A percentile compares a stretch with the other conserved stretches of the same genome.
Conservation (phyloP, 2,113 vertebrate species). For the Barnardius zonarius region DNA sequence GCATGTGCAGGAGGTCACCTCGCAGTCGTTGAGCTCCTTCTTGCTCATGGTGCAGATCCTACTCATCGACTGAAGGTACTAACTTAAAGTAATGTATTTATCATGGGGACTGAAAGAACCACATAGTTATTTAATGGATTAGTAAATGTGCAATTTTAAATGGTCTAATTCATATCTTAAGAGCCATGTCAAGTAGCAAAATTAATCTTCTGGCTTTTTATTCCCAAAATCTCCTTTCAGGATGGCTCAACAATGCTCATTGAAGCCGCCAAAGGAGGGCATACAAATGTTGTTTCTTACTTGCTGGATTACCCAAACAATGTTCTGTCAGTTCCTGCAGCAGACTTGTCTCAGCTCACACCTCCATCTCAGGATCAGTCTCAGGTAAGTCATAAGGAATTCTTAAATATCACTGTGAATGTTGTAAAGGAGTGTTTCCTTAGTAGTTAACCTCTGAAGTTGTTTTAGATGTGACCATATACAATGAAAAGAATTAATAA, state of each 20-base stretch:
- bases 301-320: conserved; percentile 99
- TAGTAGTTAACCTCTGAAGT: neutral
- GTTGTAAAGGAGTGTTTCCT: neutral
- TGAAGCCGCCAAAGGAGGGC: conserved; percentile 98
- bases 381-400: conserved; percentile 81
- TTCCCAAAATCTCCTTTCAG: conserved; percentile 70
- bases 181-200: neutral
- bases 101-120: neutral
- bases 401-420: neutral
- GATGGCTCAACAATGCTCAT: conserved; percentile 99
- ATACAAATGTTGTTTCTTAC: conserved; percentile 98
- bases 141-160: neutral
- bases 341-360: conserved; percentile 93
- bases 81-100: neutral
- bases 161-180: neutral
- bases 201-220: conserved; percentile 2
- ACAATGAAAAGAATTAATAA: neutral
- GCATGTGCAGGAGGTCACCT: conserved; percentile 97
- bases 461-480: neutral
- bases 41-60: conserved; percentile 96
- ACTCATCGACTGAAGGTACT: conserved; percentile 97
- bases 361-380: conserved; percentile 95
- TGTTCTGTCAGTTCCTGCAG: conserved; percentile 88
- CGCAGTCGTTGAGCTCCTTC: conserved; percentile 93
- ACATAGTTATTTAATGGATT: neutral